Percentiles rank a stretch among this genome's conserved stretches.
These are phyloP conservation scores for Empis livida DNA, from an alignment of 2,888 invertebrate species.

Conservation along the genomic window DNA sequence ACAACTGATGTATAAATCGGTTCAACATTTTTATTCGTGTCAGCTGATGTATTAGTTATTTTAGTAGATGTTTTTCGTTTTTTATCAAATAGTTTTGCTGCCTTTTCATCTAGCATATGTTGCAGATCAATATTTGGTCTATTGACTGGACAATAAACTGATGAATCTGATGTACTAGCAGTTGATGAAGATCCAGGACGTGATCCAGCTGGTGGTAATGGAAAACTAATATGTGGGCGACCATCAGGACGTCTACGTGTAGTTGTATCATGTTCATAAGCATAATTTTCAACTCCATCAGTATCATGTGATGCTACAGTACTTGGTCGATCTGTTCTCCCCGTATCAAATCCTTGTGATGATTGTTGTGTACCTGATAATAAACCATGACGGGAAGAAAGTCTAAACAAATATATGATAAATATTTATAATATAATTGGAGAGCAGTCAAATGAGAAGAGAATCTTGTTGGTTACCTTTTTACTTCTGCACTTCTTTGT, in stretches of 20 bases:
- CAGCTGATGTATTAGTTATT: conserved; percentile 1
- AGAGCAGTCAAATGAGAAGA: background rate
- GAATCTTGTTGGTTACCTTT: too few species aligned
- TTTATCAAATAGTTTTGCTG: conserved; percentile 27
- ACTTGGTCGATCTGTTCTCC: background rate
- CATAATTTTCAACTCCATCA: conserved; percentile 28
- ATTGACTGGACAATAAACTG: conserved; percentile 34
- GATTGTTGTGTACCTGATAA: conserved; percentile 1
- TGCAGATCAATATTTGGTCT: conserved; percentile 30
- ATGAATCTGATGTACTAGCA: conserved; percentile 35
- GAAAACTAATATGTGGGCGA: conserved; percentile 18
- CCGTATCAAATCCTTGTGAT: background rate
- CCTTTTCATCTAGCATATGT: conserved; percentile 30
- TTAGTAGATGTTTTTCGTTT: conserved; percentile 16
- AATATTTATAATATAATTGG: background rate
- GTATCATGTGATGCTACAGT: conserved; percentile 3
- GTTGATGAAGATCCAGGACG: conserved; percentile 28
- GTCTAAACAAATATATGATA: conserved; percentile 1
- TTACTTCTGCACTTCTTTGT: conserved; percentile 21
- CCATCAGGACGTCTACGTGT: conserved; percentile 19
- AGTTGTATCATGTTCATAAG: conserved; percentile 23
- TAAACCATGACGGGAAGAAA: conserved; percentile 9
- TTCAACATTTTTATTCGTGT: conserved; percentile 13
- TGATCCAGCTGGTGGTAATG: conserved; percentile 16
- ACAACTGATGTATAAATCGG: conserved; percentile 29